Base-by-base conservation (phyloP, 2,888 invertebrate genomes). In the Drosophila dives region DNA sequence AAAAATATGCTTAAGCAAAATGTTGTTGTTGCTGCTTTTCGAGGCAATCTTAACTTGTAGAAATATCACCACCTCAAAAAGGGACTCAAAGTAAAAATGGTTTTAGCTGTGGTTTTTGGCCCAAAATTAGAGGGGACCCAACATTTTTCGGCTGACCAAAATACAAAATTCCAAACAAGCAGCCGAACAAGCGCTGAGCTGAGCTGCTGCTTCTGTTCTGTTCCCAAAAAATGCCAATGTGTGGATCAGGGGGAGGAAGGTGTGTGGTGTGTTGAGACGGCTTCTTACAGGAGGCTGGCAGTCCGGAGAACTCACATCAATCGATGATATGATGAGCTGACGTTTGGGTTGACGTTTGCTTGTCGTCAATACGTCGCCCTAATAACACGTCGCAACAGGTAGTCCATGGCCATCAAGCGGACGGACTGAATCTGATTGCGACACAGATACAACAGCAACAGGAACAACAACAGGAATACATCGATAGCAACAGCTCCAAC, bases 371-470 rank as follows among this genome's bases (percentile, higher is more conserved):
- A 83, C 91, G 90, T 91, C 92, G 91, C 91, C 91, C 90, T 92
- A 92, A 92, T 92, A 92, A 92, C 90, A 91, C 90, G 88, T 86
- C 93, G 85, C 92, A 91, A 91, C 92, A 92, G 92, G 91, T 92
- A 92, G 90, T 90, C 90, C 83, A 85, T 81, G 77, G 62, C 72
- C 88, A 85, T 88, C 87, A 88, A 77, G 65, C 58, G 65, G 72
- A 68, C 68, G 42, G 55, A 66, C 76, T 83, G 89, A 71, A 74
- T 75, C 87, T 86, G 83, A 83, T 83, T 85, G 88, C 82, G 86
- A 84, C 89, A 78, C 76, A 84, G 83, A 88, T 80, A 86, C 69
- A 78, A 65, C 50, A 51, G 38, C 38, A 49, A 32, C 36, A 56
- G 12, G 23, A 78, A 63, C 50, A 51, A 3, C 38, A 49, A 32